Percentiles rank a stretch among this genome's conserved stretches.
Conservation (phyloP, 2,888 invertebrate species). For the Villa cingulata region DNA sequence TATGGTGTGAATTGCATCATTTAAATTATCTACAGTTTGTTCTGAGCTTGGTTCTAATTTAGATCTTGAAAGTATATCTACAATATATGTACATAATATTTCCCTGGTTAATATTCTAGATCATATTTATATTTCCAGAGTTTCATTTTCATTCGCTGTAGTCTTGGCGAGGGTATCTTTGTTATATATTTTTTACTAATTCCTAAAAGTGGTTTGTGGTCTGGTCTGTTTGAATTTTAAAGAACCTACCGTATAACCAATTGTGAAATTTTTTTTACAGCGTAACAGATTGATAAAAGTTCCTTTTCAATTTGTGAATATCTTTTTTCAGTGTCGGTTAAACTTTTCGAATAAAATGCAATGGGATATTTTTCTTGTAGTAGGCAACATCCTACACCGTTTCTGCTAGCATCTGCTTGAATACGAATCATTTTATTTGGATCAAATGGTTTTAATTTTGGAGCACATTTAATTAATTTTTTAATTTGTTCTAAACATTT, state of each 20-base stretch:
- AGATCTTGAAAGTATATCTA: too few relatives aligned
- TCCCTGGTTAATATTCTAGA: conserved; percentile 18
- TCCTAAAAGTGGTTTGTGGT: conserved; percentile 12
- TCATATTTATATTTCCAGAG: too few relatives aligned
- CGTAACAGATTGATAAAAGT: conserved; percentile 14
- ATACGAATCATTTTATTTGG: conserved; percentile 10
- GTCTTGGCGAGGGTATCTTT: too few relatives aligned
- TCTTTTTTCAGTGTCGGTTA: too few relatives aligned
- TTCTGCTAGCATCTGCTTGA: too few relatives aligned
- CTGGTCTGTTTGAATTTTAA: conserved; percentile 8
- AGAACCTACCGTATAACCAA: too few relatives aligned
- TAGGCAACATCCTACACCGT: too few relatives aligned
- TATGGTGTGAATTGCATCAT: conserved; percentile 5
- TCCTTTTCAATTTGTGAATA: conserved; percentile 12
- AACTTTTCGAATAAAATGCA: too few relatives aligned
- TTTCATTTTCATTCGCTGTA: too few relatives aligned
- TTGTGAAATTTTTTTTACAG: conserved; percentile 15
- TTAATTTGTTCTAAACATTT: conserved; percentile 10
- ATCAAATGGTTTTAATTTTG: too few relatives aligned
- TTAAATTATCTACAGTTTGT: conserved; percentile 13
- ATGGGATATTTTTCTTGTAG: too few relatives aligned
- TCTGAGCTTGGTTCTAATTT: too few relatives aligned
- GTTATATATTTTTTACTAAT: conserved; percentile 12
- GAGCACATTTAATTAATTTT: conserved; percentile 7
- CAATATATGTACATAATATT: conserved; percentile 14